Base-by-base conservation (phyloP, 2,888 invertebrate species). In the Diabrotica balteata region DNA sequence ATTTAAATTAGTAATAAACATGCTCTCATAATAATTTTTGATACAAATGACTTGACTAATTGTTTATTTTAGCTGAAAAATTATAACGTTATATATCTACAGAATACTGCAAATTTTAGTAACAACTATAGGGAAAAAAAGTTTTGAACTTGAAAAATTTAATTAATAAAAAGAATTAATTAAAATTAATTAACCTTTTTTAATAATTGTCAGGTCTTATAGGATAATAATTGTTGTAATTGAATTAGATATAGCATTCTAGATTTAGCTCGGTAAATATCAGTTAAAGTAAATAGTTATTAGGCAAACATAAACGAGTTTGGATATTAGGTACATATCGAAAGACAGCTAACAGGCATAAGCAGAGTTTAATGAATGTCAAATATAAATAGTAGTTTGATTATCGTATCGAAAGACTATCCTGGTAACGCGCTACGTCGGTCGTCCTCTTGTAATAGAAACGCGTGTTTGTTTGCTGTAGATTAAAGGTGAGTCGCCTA, bases 401-500 rank as follows among this genome's bases (percentile, higher is more conserved):
- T 76, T 75, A 73, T 73, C 68, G 68, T 69, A 32, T 71, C 67
- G 72, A 73, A 73, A 74, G 72, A 70, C 71, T 68, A 73, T 73
- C 72, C 69, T 73, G 72, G 70, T 71, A 73, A 73, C 75, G 76
- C 58, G 32, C 32, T 5, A 32, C 32, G 32, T 32, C 32, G 52
- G 59, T 59, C 63, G 63, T 75, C 73, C 76, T 77, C 77, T 78
- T 77, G 75, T 77, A 76, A 75, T 77, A 72, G 72, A 76, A 73
- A 73, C 75, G 72, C 71, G 70, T 74, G 76, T 77, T 77, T 79
- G 79, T 79, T 80, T 79, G 78, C 74, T 76, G 76, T 79, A 78
- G 76, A 80, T 77, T 75, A 75, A 80, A 77, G 75, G 76, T 32
- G 32, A 32, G 32, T 32, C 32, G 32, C 32, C 32, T 32, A 32